Evolutionary conservation across 2,113 vertebrate genomes (phyloP).

Genomic region (Phylloscopus whistleri): DNA sequence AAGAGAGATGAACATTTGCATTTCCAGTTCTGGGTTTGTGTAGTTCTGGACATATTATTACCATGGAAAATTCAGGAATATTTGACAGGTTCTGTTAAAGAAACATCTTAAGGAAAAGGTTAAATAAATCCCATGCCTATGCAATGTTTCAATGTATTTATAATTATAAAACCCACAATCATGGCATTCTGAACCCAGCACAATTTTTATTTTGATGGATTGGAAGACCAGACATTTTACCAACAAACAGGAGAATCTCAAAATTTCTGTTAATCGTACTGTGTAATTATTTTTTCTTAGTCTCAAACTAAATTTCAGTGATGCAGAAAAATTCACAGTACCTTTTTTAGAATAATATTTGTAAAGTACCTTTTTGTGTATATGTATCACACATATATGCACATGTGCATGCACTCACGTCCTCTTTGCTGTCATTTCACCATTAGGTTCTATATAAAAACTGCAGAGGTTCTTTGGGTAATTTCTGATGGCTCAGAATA

Average conservation of each 20-base stretch:
- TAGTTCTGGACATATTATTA: not conserved
- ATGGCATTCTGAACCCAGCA: constrained; percentile 3
- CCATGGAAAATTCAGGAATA: not conserved
- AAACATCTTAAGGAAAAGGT: not conserved
- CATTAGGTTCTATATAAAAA: not conserved
- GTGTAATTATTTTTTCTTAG: not conserved
- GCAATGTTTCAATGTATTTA: not conserved
- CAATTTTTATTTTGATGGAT: not conserved
- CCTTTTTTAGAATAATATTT: not conserved
- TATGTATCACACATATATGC: not conserved
- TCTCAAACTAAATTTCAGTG: not conserved
- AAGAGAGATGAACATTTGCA: not conserved
- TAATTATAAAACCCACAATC: not conserved
- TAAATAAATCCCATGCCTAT: not conserved
- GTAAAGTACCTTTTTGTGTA: not conserved
- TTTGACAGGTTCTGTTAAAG: not conserved
- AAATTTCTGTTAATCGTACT: not conserved
- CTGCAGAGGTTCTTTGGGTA: constrained; percentile 53
- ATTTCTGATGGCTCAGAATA: constrained; percentile 63
- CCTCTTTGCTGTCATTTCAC: not conserved
- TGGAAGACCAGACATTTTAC: constrained; percentile 2
- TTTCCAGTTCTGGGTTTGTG: not conserved
- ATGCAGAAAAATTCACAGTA: not conserved
- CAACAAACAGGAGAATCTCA: not conserved
- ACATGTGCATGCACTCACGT: not conserved